Percentiles rank a stretch among this genome's conserved stretches.
phyloP scores from a whole-genome alignment of 2,113 vertebrate genomes.

The Capreolus pygargus region DNA sequence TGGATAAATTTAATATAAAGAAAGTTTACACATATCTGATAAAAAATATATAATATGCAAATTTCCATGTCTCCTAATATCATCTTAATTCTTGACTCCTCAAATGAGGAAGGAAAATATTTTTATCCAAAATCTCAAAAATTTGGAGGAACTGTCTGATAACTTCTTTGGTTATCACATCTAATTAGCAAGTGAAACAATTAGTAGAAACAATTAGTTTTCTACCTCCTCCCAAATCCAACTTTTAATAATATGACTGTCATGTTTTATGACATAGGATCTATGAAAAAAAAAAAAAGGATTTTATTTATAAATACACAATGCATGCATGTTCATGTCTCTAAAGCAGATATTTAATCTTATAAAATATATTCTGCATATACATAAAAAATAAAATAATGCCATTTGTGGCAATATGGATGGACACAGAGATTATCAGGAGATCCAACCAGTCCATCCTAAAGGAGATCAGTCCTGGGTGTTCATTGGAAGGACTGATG shows the following conservation, averaged over 20 bases:
- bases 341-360: neutral
- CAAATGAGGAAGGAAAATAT: neutral
- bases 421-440: neutral
- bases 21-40: neutral
- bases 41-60: neutral
- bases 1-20: neutral
- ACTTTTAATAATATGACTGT: neutral
- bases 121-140: conserved; percentile 24
- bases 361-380: neutral
- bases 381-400: neutral
- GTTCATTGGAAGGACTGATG: too few species aligned
- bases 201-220: neutral
- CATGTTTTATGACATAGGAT: neutral
- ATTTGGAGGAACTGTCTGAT: neutral
- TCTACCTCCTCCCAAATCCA: neutral
- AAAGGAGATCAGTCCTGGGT: too few species aligned
- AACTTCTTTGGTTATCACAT: neutral
- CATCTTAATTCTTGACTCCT: neutral
- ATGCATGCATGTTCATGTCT: neutral
- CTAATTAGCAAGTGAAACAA: neutral
- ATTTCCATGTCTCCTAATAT: neutral
- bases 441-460: too few species aligned
- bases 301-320: neutral
- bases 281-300: neutral
- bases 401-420: neutral